Evolutionary conservation across 37 sponge, comb jelly and placozoan species (phyloP).

Genomic region (Bolinopsis microptera): DNA sequence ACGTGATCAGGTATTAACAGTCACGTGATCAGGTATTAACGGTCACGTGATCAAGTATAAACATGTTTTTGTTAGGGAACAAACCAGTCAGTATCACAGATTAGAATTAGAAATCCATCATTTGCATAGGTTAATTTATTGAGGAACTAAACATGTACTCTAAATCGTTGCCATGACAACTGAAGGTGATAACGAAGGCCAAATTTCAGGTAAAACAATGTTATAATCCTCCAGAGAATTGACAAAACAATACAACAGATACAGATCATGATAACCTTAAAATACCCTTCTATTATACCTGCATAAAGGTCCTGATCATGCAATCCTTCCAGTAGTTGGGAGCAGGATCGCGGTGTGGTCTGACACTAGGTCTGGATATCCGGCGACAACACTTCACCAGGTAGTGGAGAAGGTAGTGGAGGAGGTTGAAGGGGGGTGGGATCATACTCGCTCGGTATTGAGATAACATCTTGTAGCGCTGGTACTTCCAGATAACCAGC

Average conservation of each 20-base stretch:
- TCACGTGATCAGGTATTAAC: too few relatives aligned
- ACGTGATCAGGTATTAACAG: too few relatives aligned
- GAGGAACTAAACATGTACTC: too few relatives aligned
- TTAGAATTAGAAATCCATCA: too few relatives aligned
- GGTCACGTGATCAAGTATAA: too few relatives aligned
- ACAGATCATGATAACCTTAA: too few relatives aligned
- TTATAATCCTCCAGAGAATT: not conserved
- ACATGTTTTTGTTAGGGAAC: too few relatives aligned
- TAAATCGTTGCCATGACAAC: not conserved
- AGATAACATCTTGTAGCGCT: slow-evolving; percentile 37
- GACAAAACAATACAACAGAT: not conserved
- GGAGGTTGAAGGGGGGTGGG: slow-evolving; percentile 1
- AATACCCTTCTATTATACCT: not conserved
- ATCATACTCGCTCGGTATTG: slow-evolving; percentile 4
- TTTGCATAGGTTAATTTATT: too few relatives aligned
- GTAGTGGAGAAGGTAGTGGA: slow-evolving; percentile 31
- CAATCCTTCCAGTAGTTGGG: slow-evolving; percentile 5
- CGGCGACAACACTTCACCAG: not conserved
- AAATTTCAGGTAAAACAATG: too few relatives aligned
- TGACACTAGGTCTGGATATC: not conserved
- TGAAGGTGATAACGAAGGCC: too few relatives aligned
- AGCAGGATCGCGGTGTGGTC: not conserved
- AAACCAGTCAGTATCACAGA: too few relatives aligned
- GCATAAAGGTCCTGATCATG: slow-evolving; percentile 35
- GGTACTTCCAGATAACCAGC: slow-evolving; percentile 45